A percentile compares a stretch with the other conserved stretches of the same genome.
These are phyloP conservation scores for Drosophila arawakana DNA, from an alignment of 1,140 invertebrate genomes.

Conservation along the genomic window DNA sequence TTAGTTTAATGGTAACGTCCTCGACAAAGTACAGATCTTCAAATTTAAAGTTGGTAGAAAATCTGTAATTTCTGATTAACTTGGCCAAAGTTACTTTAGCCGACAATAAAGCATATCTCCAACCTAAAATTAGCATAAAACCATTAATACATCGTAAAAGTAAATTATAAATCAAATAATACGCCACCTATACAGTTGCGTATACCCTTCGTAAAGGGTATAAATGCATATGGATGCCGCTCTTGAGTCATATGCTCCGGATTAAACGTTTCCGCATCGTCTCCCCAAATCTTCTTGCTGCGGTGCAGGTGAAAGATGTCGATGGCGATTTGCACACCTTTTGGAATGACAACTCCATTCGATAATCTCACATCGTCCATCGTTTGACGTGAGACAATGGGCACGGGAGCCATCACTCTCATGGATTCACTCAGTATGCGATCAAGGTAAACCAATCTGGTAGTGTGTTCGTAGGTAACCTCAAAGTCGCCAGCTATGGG, in stretches of 20 bases:
- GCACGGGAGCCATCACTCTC: conserved; percentile 82
- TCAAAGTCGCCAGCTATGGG: conserved; percentile 83
- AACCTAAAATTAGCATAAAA: conserved; percentile 40
- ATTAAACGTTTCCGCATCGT: conserved; percentile 70
- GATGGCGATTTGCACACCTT: conserved; percentile 63
- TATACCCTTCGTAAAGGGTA: conserved; percentile 77
- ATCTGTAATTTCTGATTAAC: conserved; percentile 64
- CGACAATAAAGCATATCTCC: conserved; percentile 74
- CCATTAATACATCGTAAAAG: neutral
- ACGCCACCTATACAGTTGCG: conserved; percentile 76
- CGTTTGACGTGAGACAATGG: conserved; percentile 63
- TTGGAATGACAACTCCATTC: conserved; percentile 62
- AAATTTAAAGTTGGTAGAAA: conserved; percentile 68
- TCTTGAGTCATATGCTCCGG: conserved; percentile 70
- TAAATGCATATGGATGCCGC: conserved; percentile 71
- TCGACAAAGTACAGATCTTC: conserved; percentile 69
- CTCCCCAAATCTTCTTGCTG: conserved; percentile 69
- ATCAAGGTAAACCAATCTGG: conserved; percentile 88
- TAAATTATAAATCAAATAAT: neutral
- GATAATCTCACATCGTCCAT: conserved; percentile 57
- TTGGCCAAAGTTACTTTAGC: conserved; percentile 69
- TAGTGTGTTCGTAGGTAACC: conserved; percentile 86
- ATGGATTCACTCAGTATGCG: conserved; percentile 88
- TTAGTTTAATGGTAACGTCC: conserved; percentile 73
- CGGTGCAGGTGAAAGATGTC: conserved; percentile 70